These are phyloP conservation scores for Potamarius usumacintae DNA, from an alignment of 2,113 vertebrate genomes.

Conservation along the genomic window DNA sequence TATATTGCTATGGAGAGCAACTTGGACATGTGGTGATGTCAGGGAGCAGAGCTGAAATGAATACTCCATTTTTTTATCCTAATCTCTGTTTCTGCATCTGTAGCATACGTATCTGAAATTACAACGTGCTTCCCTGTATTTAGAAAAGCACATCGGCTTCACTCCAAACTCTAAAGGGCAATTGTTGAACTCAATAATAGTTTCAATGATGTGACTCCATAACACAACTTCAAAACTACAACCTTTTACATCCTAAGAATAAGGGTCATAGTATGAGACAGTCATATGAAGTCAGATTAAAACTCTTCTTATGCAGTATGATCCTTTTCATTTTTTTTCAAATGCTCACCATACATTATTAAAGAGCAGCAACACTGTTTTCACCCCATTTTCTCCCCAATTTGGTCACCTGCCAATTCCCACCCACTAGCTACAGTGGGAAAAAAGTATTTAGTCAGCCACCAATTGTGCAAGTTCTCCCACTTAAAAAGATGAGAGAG, in stretches of 20 bases:
- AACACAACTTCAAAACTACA: neutral
- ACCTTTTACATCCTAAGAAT: neutral
- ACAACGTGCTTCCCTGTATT: neutral
- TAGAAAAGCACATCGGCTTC: neutral
- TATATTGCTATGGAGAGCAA: conserved; percentile 14
- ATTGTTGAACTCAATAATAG: neutral
- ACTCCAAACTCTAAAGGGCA: neutral
- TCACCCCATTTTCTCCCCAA: neutral
- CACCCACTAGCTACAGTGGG: neutral
- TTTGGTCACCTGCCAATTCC: neutral
- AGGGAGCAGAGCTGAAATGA: neutral
- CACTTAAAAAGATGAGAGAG: too few relatives aligned
- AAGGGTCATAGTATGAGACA: neutral
- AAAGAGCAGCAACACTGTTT: neutral
- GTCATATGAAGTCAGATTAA: neutral
- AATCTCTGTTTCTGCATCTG: conserved; percentile 15
- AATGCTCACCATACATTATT: neutral
- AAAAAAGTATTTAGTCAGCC: too few relatives aligned
- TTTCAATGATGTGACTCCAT: neutral
- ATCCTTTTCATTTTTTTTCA: neutral
- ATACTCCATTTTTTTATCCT: neutral
- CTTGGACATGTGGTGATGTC: conserved; percentile 3
- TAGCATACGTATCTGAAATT: neutral
- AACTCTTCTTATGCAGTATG: neutral
- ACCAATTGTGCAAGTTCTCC: too few relatives aligned